Evolutionary conservation across 1,140 invertebrate genomes (phyloP).

Genomic region (Ceratina calcarata): DNA sequence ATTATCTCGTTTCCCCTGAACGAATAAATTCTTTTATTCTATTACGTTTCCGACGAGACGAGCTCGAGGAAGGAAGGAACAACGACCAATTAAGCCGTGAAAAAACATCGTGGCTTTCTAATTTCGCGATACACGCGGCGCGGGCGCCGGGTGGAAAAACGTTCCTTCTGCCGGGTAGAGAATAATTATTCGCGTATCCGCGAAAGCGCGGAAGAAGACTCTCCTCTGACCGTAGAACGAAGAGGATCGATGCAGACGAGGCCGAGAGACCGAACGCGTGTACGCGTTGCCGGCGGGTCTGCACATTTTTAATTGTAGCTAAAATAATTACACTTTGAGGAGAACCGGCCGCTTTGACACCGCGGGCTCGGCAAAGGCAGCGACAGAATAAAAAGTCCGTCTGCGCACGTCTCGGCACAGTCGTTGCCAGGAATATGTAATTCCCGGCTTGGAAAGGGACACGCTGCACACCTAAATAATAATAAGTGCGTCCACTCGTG

Average conservation of each 20-base stretch:
- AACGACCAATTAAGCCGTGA: slow-evolving; percentile 43
- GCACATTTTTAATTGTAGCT: slow-evolving; percentile 77
- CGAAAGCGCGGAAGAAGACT: slow-evolving; percentile 33
- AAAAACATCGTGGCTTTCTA: slow-evolving; percentile 43
- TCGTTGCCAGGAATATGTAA: slow-evolving; percentile 70
- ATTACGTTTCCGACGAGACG: background rate
- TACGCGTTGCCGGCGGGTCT: slow-evolving; percentile 62
- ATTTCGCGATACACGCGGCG: slow-evolving; percentile 43
- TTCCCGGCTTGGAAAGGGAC: slow-evolving; percentile 60
- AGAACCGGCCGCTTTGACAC: slow-evolving; percentile 72
- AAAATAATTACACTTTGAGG: slow-evolving; percentile 79
- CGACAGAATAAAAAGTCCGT: slow-evolving; percentile 64
- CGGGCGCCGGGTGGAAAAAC: slow-evolving; percentile 15
- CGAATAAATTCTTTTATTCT: slow-evolving; percentile 28
- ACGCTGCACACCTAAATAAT: slow-evolving; percentile 63
- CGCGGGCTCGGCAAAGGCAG: slow-evolving; percentile 62
- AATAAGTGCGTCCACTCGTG: slow-evolving; percentile 58
- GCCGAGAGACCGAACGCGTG: slow-evolving; percentile 56
- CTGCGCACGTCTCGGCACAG: slow-evolving; percentile 56
- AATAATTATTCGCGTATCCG: slow-evolving; percentile 51
- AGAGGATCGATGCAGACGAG: slow-evolving; percentile 61
- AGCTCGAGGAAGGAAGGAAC: slow-evolving; percentile 31
- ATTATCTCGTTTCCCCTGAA: slow-evolving; percentile 11
- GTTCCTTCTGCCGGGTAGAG: slow-evolving; percentile 40
- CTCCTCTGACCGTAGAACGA: slow-evolving; percentile 40